These are phyloP conservation scores for Cercocebus atys DNA, from an alignment of 2,113 vertebrate species.

Conservation along the genomic window DNA sequence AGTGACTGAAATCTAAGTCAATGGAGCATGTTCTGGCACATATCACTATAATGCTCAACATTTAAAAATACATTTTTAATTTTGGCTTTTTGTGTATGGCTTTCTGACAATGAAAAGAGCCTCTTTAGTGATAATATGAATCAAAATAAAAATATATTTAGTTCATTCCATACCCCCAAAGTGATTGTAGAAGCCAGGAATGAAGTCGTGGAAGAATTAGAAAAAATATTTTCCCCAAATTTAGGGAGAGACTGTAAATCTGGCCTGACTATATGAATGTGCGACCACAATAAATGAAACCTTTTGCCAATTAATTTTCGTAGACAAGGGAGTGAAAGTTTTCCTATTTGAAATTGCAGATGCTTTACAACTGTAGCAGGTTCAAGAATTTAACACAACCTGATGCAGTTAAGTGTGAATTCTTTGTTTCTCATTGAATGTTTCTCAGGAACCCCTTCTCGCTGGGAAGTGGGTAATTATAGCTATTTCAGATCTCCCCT, in stretches of 20 bases:
- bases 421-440: not conserved
- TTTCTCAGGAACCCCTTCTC: not conserved
- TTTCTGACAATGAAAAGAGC: not conserved
- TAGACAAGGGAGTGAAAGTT: not conserved
- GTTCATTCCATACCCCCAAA: not conserved
- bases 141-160: constrained; percentile 2
- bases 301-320: not conserved
- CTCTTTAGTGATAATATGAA: not conserved
- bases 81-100: not conserved
- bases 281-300: not conserved
- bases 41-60: not conserved
- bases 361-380: not conserved
- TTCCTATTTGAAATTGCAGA: not conserved
- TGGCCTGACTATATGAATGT: not conserved
- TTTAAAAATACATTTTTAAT: not conserved
- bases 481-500: not conserved
- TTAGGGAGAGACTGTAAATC: not conserved
- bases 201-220: not conserved
- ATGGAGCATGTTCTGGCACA: accelerated
- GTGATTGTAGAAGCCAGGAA: not conserved
- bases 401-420: no score
- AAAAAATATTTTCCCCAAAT: not conserved
- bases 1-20: not conserved
- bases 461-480: not conserved
- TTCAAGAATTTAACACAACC: not conserved